Evolutionary conservation across 2,888 invertebrate genomes (phyloP).

Genomic region (Schizotus pectinicornis): DNA sequence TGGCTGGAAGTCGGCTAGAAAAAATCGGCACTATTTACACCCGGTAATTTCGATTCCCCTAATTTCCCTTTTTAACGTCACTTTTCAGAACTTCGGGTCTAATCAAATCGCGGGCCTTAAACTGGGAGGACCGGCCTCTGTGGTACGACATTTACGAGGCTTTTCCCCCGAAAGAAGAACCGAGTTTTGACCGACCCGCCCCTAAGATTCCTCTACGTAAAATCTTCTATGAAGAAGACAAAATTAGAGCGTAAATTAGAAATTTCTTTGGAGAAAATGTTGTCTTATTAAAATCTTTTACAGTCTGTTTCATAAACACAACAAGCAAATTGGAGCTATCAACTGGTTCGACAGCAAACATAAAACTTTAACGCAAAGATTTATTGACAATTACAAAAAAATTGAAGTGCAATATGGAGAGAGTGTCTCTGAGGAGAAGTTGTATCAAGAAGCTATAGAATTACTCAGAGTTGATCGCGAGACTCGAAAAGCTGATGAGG

Average conservation of each 20-base stretch:
- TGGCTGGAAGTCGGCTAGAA: constrained; percentile 64
- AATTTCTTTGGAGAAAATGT: neutral
- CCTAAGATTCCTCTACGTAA: constrained; percentile 67
- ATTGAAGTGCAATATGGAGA: constrained; percentile 62
- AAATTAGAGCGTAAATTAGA: constrained; percentile 77
- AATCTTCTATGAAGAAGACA: constrained; percentile 86
- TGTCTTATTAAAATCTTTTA: constrained; percentile 40
- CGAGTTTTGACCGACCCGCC: constrained; percentile 73
- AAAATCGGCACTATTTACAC: constrained; percentile 76
- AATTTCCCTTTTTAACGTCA: neutral
- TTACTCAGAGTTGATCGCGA: constrained; percentile 54
- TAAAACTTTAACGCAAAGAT: constrained; percentile 66
- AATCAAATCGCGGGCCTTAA: constrained; percentile 79
- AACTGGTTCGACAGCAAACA: constrained; percentile 63
- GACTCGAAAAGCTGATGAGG: constrained; percentile 33
- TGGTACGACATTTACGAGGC: constrained; percentile 93
- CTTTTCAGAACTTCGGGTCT: constrained; percentile 76
- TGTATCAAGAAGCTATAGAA: constrained; percentile 60
- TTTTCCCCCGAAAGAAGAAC: constrained; percentile 88
- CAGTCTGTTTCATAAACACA: constrained; percentile 71
- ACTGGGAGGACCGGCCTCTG: constrained; percentile 81
- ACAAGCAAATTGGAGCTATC: constrained; percentile 63
- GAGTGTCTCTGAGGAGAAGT: constrained; percentile 60
- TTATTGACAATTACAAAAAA: constrained; percentile 67
- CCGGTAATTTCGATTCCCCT: constrained; percentile 59